These are phyloP conservation scores for Plemyria rubiginata DNA, from an alignment of 2,888 invertebrate genomes.

Conservation along the genomic window DNA sequence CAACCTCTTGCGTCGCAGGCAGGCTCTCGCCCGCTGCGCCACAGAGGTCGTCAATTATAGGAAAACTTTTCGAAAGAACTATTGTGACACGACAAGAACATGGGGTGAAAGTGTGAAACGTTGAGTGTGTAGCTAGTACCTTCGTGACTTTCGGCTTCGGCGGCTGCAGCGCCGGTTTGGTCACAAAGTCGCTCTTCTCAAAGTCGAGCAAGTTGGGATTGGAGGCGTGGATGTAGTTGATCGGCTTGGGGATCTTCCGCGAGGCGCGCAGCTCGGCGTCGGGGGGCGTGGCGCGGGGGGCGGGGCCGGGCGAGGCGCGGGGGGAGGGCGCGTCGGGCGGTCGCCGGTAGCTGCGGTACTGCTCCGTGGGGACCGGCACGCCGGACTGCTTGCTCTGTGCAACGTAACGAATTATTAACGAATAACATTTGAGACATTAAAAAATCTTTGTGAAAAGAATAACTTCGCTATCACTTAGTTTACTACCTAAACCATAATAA, in stretches of 20 bases:
- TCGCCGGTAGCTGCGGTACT: conserved; percentile 89
- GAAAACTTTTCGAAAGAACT: too few relatives aligned
- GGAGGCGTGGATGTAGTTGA: conserved; percentile 88
- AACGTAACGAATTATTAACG: too few relatives aligned
- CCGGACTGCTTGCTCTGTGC: conserved; percentile 62
- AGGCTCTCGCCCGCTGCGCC: too few relatives aligned
- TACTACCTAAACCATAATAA: too few relatives aligned
- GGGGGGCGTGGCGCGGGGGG: conserved; percentile 21
- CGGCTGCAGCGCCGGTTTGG: conserved; percentile 58
- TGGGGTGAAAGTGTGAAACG: too few relatives aligned
- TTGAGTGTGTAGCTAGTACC: conserved; percentile 8
- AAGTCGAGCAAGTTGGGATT: conserved; percentile 89
- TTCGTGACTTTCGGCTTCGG: conserved; percentile 56
- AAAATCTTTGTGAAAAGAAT: too few relatives aligned
- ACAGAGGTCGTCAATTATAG: too few relatives aligned
- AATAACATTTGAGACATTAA: too few relatives aligned
- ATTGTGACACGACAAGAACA: too few relatives aligned
- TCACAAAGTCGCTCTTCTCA: conserved; percentile 78
- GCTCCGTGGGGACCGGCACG: conserved; percentile 91
- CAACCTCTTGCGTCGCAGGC: too few relatives aligned
- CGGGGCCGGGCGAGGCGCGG: conserved; percentile 24
- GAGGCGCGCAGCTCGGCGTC: conserved; percentile 28
- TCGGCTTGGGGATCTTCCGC: conserved; percentile 75
- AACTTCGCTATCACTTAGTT: too few relatives aligned
- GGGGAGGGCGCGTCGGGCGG: conserved; percentile 59